Conservation (phyloP, 2,797 vertebrate genomes). For the Notolabrus celidotus region DNA sequence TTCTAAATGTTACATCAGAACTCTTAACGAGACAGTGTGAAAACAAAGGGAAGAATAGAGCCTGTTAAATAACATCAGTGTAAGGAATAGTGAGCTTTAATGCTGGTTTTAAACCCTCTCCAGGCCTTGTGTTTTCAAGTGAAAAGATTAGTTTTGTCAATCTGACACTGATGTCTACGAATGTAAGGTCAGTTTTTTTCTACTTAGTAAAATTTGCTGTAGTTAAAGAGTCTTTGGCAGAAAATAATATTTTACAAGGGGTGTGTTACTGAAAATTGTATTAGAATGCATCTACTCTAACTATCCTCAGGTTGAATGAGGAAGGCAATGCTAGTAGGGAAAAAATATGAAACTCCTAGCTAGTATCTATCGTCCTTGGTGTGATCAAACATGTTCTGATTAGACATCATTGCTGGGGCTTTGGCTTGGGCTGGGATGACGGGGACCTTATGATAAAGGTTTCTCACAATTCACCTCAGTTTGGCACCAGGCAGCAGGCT, state of each 20-base stretch:
- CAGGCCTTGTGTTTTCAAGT: neutral
- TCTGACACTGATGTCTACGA: neutral
- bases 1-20: neutral
- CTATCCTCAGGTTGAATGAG: slow-evolving; percentile 9
- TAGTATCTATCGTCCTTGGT: neutral
- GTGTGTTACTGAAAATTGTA: neutral
- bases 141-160: too few relatives aligned
- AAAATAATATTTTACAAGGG: neutral
- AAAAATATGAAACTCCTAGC: neutral
- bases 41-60: neutral
- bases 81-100: neutral
- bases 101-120: neutral
- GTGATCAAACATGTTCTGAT: slow-evolving; percentile 21
- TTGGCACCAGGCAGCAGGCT: slow-evolving; percentile 49
- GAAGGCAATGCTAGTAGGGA: slow-evolving; percentile 7
- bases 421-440: slow-evolving; percentile 58
- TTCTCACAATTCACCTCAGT: slow-evolving; percentile 15
- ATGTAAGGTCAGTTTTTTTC: too few relatives aligned
- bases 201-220: too few relatives aligned
- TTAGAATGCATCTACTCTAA: neutral
- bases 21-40: neutral
- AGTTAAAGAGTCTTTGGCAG: too few relatives aligned
- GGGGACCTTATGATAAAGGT: slow-evolving; percentile 28
- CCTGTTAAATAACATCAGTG: neutral
- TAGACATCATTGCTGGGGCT: slow-evolving; percentile 48